phyloP scores from a whole-genome alignment of 2,113 vertebrate species.

The Narcine bancroftii region DNA sequence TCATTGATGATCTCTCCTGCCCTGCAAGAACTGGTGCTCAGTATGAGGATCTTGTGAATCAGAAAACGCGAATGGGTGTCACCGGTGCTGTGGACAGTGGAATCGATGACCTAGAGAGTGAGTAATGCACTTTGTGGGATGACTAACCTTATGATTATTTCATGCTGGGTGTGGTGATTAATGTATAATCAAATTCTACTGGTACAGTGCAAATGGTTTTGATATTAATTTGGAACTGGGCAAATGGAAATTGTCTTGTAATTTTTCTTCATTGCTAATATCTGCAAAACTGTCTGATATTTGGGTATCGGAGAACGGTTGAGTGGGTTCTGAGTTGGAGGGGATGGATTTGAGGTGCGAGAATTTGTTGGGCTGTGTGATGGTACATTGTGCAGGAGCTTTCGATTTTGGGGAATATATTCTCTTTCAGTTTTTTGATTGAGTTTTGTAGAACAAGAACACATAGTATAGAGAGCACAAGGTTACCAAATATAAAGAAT shows the following conservation, averaged over 20 bases:
- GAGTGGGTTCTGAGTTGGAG: not conserved
- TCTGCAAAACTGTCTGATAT: not conserved
- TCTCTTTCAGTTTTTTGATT: too few species aligned
- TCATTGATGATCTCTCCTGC: slow-evolving; percentile 14
- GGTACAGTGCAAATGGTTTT: not conserved
- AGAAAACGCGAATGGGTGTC: not conserved
- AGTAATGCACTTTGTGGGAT: not conserved
- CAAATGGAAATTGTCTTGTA: not conserved
- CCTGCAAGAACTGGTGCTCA: not conserved
- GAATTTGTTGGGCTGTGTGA: not conserved
- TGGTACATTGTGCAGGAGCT: too few species aligned
- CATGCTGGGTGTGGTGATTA: not conserved
- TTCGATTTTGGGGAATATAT: too few species aligned
- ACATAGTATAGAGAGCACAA: too few species aligned
- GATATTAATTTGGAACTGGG: not conserved
- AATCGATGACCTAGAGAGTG: slow-evolving; percentile 20
- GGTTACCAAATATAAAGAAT: too few species aligned
- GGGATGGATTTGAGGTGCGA: not conserved
- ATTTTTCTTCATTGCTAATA: not conserved
- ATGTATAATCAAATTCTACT: not conserved
- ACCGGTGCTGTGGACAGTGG: not conserved
- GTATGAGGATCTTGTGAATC: not conserved
- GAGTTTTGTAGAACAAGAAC: too few species aligned
- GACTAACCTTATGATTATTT: too few species aligned
- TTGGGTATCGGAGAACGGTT: not conserved